These are phyloP conservation scores for Lepus europaeus DNA, from an alignment of 2,113 vertebrate species.

Conservation along the genomic window DNA sequence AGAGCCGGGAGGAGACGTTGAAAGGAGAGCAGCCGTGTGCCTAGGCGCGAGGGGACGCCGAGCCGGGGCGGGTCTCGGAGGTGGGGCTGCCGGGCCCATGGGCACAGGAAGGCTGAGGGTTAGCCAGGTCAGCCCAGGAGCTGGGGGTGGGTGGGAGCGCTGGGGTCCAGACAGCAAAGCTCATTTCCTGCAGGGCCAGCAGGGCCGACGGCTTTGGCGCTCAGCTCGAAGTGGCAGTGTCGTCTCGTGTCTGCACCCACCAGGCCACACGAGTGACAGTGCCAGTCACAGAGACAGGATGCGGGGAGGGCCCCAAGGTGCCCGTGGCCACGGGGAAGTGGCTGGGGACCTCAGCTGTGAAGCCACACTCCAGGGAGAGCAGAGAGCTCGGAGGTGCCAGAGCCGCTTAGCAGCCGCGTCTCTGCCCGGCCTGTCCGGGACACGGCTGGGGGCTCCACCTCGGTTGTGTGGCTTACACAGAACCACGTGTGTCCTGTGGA, in stretches of 20 bases:
- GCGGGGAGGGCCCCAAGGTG: neutral
- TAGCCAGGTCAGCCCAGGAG: neutral
- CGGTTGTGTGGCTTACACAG: neutral
- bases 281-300: neutral
- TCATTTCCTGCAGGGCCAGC: neutral
- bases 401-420: neutral
- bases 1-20: neutral
- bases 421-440: neutral
- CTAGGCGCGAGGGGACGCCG: neutral
- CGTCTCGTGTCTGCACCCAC: neutral
- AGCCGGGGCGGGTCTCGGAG: too few species aligned
- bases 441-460: neutral
- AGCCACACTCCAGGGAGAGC: neutral
- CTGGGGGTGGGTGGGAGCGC: neutral
- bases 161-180: neutral
- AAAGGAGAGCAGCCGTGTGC: neutral
- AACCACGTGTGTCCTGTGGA: too few species aligned
- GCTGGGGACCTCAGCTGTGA: neutral
- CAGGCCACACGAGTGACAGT: fast-evolving
- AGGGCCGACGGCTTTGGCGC: neutral
- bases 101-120: neutral
- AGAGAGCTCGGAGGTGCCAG: neutral
- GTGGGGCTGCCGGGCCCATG: fast-evolving
- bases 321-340: neutral
- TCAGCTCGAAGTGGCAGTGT: too few species aligned